phyloP scores from a whole-genome alignment of 1,140 invertebrate genomes.

The Drosophila aff. region DNA sequence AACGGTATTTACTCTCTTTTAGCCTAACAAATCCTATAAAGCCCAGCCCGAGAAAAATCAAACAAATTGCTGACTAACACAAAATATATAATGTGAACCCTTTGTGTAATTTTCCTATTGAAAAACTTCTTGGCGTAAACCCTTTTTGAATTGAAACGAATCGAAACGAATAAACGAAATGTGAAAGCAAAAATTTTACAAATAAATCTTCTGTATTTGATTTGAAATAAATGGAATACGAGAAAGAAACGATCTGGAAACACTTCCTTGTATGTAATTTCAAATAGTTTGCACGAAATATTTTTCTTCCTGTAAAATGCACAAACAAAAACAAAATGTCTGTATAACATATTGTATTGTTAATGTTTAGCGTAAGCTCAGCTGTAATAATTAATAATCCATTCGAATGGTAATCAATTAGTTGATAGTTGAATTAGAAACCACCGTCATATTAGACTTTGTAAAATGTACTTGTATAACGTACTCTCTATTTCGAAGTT shows the following conservation, averaged over 20 bases:
- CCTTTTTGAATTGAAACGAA: slow-evolving; percentile 76
- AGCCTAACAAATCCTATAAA: slow-evolving; percentile 42
- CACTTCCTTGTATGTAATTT: slow-evolving; percentile 33
- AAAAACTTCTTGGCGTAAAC: slow-evolving; percentile 43
- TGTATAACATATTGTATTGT: slow-evolving; percentile 40
- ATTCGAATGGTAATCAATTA: slow-evolving; percentile 56
- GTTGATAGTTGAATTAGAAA: slow-evolving; percentile 78
- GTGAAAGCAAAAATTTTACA: slow-evolving; percentile 56
- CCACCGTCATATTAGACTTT: slow-evolving; percentile 82
- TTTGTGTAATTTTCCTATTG: slow-evolving; percentile 54
- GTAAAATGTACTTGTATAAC: slow-evolving; percentile 71
- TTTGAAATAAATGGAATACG: slow-evolving; percentile 25
- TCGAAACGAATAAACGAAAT: slow-evolving; percentile 73
- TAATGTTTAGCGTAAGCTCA: slow-evolving; percentile 39
- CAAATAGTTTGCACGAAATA: slow-evolving; percentile 63
- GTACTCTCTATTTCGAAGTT: slow-evolving; percentile 51
- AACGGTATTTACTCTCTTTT: slow-evolving; percentile 76
- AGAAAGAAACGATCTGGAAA: slow-evolving; percentile 23
- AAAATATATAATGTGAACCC: slow-evolving; percentile 51
- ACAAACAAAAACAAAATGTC: slow-evolving; percentile 32
- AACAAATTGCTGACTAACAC: slow-evolving; percentile 57
- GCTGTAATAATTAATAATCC: slow-evolving; percentile 31
- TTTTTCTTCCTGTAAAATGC: slow-evolving; percentile 61
- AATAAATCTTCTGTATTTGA: slow-evolving; percentile 54
- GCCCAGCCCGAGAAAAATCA: slow-evolving; percentile 34